Conservation (phyloP, 2,797 vertebrate species). For the Chromobotia macracanthus region DNA sequence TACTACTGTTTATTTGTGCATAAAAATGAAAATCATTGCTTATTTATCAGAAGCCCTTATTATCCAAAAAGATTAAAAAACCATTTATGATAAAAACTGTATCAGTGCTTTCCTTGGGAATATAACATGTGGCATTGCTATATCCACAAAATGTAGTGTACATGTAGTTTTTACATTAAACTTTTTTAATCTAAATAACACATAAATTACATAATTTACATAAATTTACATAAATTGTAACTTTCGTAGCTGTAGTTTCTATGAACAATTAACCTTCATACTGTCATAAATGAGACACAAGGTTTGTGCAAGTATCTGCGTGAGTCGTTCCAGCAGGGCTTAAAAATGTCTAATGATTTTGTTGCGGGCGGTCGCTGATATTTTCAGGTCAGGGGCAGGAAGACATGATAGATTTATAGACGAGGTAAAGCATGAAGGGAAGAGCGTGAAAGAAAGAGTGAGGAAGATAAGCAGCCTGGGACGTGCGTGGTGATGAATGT, state of each 20-base stretch:
- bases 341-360: constrained; percentile 51
- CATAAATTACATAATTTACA: no score
- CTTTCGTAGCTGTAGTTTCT: not conserved
- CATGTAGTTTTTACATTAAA: not conserved
- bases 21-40: no score
- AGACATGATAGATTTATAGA: constrained; percentile 35
- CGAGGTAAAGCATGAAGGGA: constrained; percentile 12
- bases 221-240: not conserved
- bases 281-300: not conserved
- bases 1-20: no score
- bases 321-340: not conserved
- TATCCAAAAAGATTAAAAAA: no score
- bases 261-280: not conserved
- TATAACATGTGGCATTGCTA: not conserved
- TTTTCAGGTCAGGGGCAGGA: constrained; percentile 41
- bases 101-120: not conserved
- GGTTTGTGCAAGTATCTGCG: not conserved
- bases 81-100: not conserved
- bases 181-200: not conserved
- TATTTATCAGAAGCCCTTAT: no score
- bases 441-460: constrained; percentile 51
- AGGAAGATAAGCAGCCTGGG: constrained; percentile 42
- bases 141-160: no score
- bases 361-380: constrained; percentile 39
- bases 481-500: constrained; percentile 54